Evolutionary conservation across 2,888 invertebrate species (phyloP).

Genomic region (Cynaeus angustus): DNA sequence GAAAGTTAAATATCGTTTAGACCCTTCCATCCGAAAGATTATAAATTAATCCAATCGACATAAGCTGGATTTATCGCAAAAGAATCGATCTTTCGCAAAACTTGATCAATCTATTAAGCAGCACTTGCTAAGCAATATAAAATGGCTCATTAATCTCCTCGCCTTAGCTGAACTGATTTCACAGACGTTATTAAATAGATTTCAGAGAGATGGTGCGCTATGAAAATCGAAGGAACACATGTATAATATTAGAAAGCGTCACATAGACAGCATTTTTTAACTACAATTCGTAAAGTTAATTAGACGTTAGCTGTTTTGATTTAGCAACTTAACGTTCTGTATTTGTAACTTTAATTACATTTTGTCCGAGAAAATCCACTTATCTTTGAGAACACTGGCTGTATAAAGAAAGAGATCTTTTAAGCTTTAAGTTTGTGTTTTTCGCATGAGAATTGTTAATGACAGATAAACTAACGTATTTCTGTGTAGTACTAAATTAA

Average conservation of each 20-base stretch:
- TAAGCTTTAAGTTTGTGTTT: too few species aligned
- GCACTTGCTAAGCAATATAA: constrained; percentile 49
- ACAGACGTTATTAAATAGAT: constrained; percentile 43
- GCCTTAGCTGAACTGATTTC: constrained; percentile 33
- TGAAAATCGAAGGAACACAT: constrained; percentile 45
- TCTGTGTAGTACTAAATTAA: too few species aligned
- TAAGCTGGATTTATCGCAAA: constrained; percentile 31
- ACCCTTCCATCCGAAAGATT: constrained; percentile 14
- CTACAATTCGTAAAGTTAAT: constrained; percentile 33
- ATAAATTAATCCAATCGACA: constrained; percentile 38
- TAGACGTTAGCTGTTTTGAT: constrained; percentile 37
- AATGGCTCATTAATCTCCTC: constrained; percentile 49
- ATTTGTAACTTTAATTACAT: constrained; percentile 22
- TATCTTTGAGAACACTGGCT: constrained; percentile 2
- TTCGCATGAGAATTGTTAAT: too few species aligned
- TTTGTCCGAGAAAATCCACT: constrained; percentile 21
- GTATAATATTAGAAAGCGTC: constrained; percentile 35
- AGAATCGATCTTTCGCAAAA: constrained; percentile 43
- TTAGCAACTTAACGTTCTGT: constrained; percentile 18
- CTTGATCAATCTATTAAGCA: constrained; percentile 43
- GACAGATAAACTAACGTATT: too few species aligned
- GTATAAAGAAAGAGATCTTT: too few species aligned
- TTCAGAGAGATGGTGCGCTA: constrained; percentile 25
- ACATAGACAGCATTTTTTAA: constrained; percentile 30
- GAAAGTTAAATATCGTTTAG: constrained; percentile 37